Evolutionary conservation across 2,113 vertebrate genomes (phyloP).

Genomic region (Psilopsiagon aurifrons): DNA sequence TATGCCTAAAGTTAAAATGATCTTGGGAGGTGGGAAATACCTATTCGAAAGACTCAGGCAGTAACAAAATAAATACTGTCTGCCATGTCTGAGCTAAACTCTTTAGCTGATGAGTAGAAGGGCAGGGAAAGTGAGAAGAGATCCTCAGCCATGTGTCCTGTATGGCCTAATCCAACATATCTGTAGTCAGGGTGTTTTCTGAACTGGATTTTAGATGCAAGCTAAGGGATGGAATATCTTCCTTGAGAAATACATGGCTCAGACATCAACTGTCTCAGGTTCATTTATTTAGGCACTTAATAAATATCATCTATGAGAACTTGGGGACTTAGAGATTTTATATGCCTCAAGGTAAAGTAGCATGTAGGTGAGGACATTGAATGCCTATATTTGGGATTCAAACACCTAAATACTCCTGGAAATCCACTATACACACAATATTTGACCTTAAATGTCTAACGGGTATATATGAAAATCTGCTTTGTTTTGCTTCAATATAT

Average conservation of each 20-base stretch:
- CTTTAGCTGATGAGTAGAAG: neutral
- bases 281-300: neutral
- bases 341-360: neutral
- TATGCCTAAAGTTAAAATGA: fast-evolving
- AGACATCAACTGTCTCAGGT: neutral
- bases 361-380: neutral
- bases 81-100: neutral
- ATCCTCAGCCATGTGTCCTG: neutral
- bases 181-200: neutral
- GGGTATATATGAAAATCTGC: neutral
- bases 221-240: neutral
- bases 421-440: neutral
- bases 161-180: neutral
- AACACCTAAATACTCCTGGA: neutral
- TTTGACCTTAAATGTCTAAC: neutral
- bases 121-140: neutral
- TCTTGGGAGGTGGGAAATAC: neutral
- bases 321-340: neutral
- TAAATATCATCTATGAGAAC: neutral
- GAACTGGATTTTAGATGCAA: neutral
- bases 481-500: neutral
- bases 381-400: neutral
- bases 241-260: neutral
- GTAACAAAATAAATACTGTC: neutral
- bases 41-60: neutral